Evolutionary conservation across 2,113 vertebrate species (phyloP), one percentile per base, ranked within the genome.

Genomic region (Bubalus kerabau): DNA sequence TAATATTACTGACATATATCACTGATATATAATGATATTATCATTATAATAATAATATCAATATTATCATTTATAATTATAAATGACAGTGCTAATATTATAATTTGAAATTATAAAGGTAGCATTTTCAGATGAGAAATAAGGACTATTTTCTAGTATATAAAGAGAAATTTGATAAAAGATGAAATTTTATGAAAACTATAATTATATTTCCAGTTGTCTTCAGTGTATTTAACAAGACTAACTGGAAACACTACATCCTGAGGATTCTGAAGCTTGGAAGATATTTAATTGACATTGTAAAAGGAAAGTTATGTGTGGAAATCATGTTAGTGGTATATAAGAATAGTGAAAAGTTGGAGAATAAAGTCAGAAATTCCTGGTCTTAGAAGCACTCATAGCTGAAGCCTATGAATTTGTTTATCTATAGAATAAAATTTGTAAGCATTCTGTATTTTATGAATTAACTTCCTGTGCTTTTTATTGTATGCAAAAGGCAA

Each of bases 111-210:
- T 85, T 82, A 82, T 60, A 60, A 90, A 92, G 76, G 21, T 57
- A 88, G 94, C 30, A 91, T 54, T 96, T 97, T 81, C 32, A 85
- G 32, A 1, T 93, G 74, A 94, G 59, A 92, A 97, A 91, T 97
- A 56, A 92, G 36, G 24, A 36, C 90, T 15, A 62, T 76, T 97
- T 95, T 90, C 24, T 23, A 62, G 7, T 60, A 67, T 93, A 83
- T 95, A 95, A 82, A 91, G 23, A 56, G 74, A 96, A 80, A 17
- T 82, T 59, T 36, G 32, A 11, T 74, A 54, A 2, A 50, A 90
- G 54, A 50, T 78, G 28, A 93, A 92, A 94, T 96, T 97, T 94
- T 88, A 71, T 94, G 26, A 94, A 95, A 94, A 85, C 7, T 6
- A 8, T 78, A 86, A 32, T 74, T 83, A 43, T 78, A 93, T 96